Base-by-base conservation (phyloP, 2,797 vertebrate species). In the Falco novaeseelandiae region DNA sequence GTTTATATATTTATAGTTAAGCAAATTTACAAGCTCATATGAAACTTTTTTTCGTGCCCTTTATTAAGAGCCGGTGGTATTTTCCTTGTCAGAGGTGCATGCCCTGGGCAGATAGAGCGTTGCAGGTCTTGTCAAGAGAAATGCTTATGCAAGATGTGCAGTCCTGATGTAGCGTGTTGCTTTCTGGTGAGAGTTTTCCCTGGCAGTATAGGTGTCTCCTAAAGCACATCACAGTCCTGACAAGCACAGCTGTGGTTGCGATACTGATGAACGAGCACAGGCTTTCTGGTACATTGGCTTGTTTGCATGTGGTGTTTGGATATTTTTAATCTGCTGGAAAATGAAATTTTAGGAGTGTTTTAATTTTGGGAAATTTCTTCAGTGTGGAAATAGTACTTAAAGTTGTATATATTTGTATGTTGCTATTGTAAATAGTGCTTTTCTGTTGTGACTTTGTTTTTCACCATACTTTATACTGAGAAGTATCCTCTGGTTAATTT, bases 131-230 rank as follows among this genome's bases (percentile, higher is more conserved):
- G 32, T 36, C 4, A n/a, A 48, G 59, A 81, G 51, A 49, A 40
- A 16, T 11, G 11, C 51, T 78, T 51, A 4, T 12, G 29, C 32
- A 54, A 62, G 44, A 32, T 17, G 49, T 32, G 27, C 23, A 3
- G 52, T 38, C 7, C 29, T 54, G 19, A 62, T 0, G 3, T 2
- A 21, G 61, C 16, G n/a, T 0, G 1, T 25, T 61, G 23, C 40
- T 61, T 77, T 92, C 48, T 58, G 49, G 30, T 16, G n/a, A 42
- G 5, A 16, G 6, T 49, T 89, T 85, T 73, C 29, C 29, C 18
- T 2, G 1, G 30, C 9, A 4, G 8, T 55, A 1, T 13, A 20
- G 32, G 52, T 66, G 36, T 61, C 29, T 90, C 46, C 63, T 49
- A 27, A 71, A 83, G 38, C 54, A 61, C 54, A 6, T 65, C 2